A percentile compares a stretch with the other conserved stretches of the same genome.
These are phyloP conservation scores for Drosophila ezoana DNA, from an alignment of 2,888 invertebrate genomes.

Conservation along the genomic window DNA sequence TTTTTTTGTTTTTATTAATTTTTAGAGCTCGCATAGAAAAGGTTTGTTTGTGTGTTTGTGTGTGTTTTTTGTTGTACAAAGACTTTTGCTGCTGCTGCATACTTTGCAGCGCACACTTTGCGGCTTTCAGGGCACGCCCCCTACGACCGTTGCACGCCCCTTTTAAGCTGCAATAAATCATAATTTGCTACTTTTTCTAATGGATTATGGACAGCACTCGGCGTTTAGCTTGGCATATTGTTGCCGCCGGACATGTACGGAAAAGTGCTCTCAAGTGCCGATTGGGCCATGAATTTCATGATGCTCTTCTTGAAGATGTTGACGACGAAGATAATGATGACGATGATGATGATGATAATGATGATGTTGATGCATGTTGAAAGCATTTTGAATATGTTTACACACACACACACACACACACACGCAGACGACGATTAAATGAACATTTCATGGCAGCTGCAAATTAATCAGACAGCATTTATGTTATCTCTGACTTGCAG, in stretches of 20 bases:
- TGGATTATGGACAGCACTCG: constrained; percentile 73
- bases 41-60: constrained; percentile 16
- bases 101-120: constrained; percentile 65
- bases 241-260: constrained; percentile 46
- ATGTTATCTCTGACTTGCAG: constrained; percentile 58
- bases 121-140: constrained; percentile 51
- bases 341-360: constrained; percentile 5
- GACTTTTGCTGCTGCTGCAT: constrained; percentile 46
- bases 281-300: constrained; percentile 62
- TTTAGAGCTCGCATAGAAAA: constrained; percentile 36
- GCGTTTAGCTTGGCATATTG: constrained; percentile 51
- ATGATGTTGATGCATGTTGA: constrained; percentile 13
- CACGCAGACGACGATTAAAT: constrained; percentile 12
- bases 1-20: constrained; percentile 28
- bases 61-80: constrained; percentile 10
- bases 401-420: neutral
- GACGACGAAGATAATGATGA: constrained; percentile 4
- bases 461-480: constrained; percentile 62
- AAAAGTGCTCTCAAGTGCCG: constrained; percentile 54
- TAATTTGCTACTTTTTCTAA: constrained; percentile 78
- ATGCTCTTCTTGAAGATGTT: constrained; percentile 7
- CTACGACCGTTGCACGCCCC: constrained; percentile 3
- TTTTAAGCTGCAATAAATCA: constrained; percentile 72
- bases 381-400: constrained; percentile 23
- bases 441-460: constrained; percentile 30